These are phyloP conservation scores for Pyxicephalus adspersus DNA, from an alignment of 2,113 vertebrate species.

Conservation along the genomic window DNA sequence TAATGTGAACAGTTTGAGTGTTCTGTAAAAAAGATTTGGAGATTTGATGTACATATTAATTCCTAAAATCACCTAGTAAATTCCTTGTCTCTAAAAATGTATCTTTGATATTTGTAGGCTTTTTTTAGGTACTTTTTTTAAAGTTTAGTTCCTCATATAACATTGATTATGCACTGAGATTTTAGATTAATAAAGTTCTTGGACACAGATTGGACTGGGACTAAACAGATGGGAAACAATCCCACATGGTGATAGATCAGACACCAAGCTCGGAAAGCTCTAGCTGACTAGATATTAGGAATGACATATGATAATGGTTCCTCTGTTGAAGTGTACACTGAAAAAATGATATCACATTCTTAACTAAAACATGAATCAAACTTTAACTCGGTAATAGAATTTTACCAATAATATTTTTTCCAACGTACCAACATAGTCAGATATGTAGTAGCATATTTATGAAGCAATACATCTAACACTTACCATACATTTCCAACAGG, in stretches of 20 bases:
- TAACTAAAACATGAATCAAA: constrained; percentile 16
- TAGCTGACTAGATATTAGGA: constrained; percentile 46
- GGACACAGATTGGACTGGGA: constrained; percentile 41
- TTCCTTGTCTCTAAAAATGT: background rate
- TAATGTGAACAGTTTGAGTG: too few relatives aligned
- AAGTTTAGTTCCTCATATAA: background rate
- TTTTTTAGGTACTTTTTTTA: constrained; percentile 3
- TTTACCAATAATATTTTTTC: background rate
- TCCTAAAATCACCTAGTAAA: too few relatives aligned
- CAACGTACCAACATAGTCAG: too few relatives aligned
- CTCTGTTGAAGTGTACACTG: constrained; percentile 18
- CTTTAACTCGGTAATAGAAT: constrained; percentile 4
- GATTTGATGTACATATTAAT: too few relatives aligned
- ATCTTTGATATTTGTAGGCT: background rate
- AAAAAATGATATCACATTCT: constrained; percentile 33
- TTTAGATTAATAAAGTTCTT: constrained; percentile 45
- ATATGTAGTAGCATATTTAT: too few relatives aligned
- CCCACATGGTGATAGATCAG: constrained; percentile 38
- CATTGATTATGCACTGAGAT: constrained; percentile 13
- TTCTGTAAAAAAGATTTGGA: too few relatives aligned
- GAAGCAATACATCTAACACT: too few relatives aligned
- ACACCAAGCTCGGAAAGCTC: constrained; percentile 29
- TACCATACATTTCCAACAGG: too few relatives aligned
- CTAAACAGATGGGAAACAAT: constrained; percentile 51
- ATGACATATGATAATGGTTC: constrained; percentile 54